Evolutionary conservation across 2,797 vertebrate genomes (phyloP).

Genomic region (Chanos chanos): DNA sequence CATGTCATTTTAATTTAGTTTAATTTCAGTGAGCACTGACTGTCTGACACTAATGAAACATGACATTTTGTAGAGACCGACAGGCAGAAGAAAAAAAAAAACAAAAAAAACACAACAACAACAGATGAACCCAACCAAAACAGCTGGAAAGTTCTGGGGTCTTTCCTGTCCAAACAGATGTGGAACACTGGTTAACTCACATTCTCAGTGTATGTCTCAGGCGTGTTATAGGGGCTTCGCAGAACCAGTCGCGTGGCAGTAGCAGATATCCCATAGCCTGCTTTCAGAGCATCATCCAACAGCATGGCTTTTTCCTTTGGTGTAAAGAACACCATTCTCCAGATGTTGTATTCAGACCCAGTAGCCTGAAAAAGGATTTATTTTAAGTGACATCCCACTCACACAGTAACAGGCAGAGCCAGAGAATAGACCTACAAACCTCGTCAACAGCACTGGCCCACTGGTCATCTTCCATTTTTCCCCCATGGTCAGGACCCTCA

Average conservation of each 20-base stretch:
- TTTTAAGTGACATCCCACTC: too few species aligned
- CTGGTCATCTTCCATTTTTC: background rate
- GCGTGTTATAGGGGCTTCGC: constrained; percentile 66
- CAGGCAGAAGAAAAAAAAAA: too few species aligned
- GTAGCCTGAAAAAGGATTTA: constrained; percentile 46
- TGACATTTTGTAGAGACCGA: too few species aligned
- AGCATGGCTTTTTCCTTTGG: constrained; percentile 65
- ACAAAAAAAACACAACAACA: rapidly evolving
- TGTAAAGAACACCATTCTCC: constrained; percentile 78
- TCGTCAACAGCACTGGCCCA: constrained; percentile 25
- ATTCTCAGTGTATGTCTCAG: constrained; percentile 61
- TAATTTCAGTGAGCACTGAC: too few species aligned
- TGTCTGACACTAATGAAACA: too few species aligned
- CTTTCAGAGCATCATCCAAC: constrained; percentile 63
- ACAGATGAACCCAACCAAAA: too few species aligned
- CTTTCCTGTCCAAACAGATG: rapidly evolving
- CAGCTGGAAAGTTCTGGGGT: too few species aligned
- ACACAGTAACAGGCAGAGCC: too few species aligned
- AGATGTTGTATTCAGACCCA: constrained; percentile 50
- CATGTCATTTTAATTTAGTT: too few species aligned
- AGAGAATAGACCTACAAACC: constrained; percentile 21
- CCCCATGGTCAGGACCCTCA: background rate
- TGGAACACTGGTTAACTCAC: constrained; percentile 46
- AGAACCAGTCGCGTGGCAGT: constrained; percentile 71
- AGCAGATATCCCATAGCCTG: constrained; percentile 68